Percentiles rank a stretch among this genome's conserved stretches.
These are phyloP conservation scores for Clinocottus analis DNA, from an alignment of 2,113 vertebrate species.

Conservation along the genomic window DNA sequence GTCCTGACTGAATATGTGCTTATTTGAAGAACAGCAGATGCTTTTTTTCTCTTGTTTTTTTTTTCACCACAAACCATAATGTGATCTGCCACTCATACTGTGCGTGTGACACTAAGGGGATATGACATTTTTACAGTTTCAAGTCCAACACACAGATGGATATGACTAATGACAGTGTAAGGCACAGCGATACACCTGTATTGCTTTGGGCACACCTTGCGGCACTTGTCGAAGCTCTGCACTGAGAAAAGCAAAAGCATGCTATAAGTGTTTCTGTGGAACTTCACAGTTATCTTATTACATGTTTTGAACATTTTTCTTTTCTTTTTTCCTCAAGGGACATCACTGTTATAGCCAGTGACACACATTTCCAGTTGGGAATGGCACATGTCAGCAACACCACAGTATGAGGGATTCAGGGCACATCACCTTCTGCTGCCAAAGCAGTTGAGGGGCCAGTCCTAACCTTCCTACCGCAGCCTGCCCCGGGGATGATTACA, in stretches of 20 bases:
- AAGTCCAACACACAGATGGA: neutral
- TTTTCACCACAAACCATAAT: neutral
- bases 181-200: neutral
- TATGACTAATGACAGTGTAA: conserved; percentile 11
- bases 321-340: neutral
- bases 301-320: neutral
- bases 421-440: conserved; percentile 4
- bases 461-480: conserved; percentile 42
- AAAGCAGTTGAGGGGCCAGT: conserved; percentile 36
- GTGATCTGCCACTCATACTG: neutral
- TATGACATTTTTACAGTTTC: neutral
- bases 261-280: neutral
- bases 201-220: conserved; percentile 20
- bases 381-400: conserved; percentile 8
- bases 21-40: conserved; percentile 5
- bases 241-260: neutral
- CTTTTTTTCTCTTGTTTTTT: neutral
- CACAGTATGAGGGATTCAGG: conserved; percentile 16
- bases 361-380: conserved; percentile 3
- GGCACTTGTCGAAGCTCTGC: neutral
- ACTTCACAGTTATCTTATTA: neutral
- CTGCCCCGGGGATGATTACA: conserved; percentile 66
- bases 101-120: neutral
- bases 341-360: neutral
- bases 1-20: conserved; percentile 31